Evolutionary conservation across 2,113 vertebrate genomes (phyloP).

Genomic region (Bubo blakistoni): DNA sequence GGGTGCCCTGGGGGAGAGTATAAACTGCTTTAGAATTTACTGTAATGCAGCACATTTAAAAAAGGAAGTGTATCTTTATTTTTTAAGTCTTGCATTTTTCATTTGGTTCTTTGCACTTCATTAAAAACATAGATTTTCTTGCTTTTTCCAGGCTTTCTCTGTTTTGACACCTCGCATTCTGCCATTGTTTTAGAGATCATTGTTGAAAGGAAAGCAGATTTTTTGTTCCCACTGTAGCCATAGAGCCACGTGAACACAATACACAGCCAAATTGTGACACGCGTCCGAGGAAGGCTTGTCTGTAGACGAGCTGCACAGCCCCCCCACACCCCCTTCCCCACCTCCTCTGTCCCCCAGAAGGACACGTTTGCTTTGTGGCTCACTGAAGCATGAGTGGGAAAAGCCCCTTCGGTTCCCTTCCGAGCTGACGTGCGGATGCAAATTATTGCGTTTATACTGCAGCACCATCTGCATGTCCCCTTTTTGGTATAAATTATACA

Average conservation of each 20-base stretch:
- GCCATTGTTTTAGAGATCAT: not conserved
- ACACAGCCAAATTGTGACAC: not conserved
- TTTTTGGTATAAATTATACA: not conserved
- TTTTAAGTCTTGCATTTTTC: not conserved
- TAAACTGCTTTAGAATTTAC: not conserved
- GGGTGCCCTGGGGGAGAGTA: not conserved
- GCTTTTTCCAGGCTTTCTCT: not conserved
- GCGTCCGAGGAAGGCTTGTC: fast-evolving
- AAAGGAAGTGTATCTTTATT: not conserved
- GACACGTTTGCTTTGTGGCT: not conserved
- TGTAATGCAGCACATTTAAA: too few species aligned
- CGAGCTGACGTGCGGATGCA: not conserved
- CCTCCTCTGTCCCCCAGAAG: not conserved
- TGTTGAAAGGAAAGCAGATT: too few species aligned
- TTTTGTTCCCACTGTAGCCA: not conserved
- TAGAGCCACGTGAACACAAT: not conserved
- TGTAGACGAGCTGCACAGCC: fast-evolving
- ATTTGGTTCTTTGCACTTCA: not conserved
- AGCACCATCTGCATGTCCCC: not conserved
- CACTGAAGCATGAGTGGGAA: not conserved
- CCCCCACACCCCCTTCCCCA: too few species aligned
- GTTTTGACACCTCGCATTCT: not conserved
- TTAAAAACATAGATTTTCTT: not conserved
- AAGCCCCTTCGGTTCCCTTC: not conserved
- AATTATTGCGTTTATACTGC: not conserved